These are phyloP conservation scores for Micronycteris hirsuta DNA, from an alignment of 2,113 vertebrate species.

Conservation along the genomic window DNA sequence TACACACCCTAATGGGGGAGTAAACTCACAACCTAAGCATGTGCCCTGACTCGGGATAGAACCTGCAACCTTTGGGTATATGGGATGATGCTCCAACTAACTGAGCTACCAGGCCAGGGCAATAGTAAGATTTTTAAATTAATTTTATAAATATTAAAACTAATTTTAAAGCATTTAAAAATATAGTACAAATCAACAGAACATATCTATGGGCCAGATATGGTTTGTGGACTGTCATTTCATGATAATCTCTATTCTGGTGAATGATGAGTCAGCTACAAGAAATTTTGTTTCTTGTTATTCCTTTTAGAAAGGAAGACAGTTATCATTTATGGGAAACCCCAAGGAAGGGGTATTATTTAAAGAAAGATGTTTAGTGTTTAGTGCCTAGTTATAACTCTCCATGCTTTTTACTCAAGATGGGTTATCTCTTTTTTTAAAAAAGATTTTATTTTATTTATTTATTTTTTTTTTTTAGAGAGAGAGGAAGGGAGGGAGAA, in stretches of 20 bases:
- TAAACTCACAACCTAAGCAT: too few species aligned
- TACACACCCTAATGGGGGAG: too few species aligned
- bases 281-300: neutral
- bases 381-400: neutral
- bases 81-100: too few species aligned
- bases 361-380: neutral
- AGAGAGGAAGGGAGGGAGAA: too few species aligned
- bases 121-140: too few species aligned
- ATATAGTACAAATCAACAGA: neutral
- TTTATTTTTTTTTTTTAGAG: too few species aligned
- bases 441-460: too few species aligned
- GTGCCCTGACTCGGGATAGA: too few species aligned
- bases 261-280: neutral
- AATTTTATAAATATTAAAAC: neutral
- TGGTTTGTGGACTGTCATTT: neutral
- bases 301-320: neutral
- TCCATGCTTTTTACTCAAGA: neutral
- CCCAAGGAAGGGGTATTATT: neutral
- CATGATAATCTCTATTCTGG: neutral
- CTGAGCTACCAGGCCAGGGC: too few species aligned
- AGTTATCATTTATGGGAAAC: neutral
- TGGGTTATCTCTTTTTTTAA: neutral
- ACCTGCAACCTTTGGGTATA: too few species aligned
- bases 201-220: neutral
- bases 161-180: neutral